A percentile compares a stretch with the other conserved stretches of the same genome.
Evolutionary conservation across 2,113 vertebrate genomes (phyloP).

Genomic region (Aspiorhynchus laticeps): DNA sequence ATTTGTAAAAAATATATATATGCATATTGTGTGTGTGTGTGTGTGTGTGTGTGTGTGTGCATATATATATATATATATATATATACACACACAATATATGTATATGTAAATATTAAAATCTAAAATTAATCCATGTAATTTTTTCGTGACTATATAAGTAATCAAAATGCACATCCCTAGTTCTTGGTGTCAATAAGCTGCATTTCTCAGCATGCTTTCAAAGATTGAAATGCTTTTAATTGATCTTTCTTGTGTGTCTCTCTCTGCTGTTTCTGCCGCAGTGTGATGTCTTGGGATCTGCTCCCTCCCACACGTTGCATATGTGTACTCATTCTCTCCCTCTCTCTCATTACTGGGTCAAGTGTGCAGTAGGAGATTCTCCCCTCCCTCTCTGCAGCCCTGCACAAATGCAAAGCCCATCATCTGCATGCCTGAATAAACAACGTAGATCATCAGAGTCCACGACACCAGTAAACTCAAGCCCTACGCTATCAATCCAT

Average conservation of each 20-base stretch:
- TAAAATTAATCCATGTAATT: too few relatives aligned
- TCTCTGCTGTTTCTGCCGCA: conserved; percentile 20
- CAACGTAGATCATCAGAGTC: conserved; percentile 21
- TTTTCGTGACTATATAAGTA: too few relatives aligned
- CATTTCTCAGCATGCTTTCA: conserved; percentile 23
- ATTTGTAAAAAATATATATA: too few relatives aligned
- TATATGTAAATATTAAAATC: too few relatives aligned
- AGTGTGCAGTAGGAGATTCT: conserved; percentile 30
- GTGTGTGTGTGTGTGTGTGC: too few relatives aligned
- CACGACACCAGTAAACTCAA: background rate
- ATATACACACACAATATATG: too few relatives aligned
- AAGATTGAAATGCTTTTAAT: background rate
- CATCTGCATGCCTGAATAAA: conserved; percentile 34
- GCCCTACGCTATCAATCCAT: background rate
- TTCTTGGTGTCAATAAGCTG: background rate
- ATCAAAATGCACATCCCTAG: background rate
- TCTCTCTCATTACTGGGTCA: conserved; percentile 54
- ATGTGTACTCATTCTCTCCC: background rate
- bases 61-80: too few relatives aligned
- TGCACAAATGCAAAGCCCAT: conserved; percentile 33
- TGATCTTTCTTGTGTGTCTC: background rate
- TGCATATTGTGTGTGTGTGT: too few relatives aligned
- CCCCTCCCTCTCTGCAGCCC: conserved; percentile 9
- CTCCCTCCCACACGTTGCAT: conserved; percentile 27
- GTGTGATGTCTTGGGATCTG: conserved; percentile 10